These are phyloP conservation scores for Butorides virescens DNA, from an alignment of 2,113 vertebrate genomes.

Conservation along the genomic window DNA sequence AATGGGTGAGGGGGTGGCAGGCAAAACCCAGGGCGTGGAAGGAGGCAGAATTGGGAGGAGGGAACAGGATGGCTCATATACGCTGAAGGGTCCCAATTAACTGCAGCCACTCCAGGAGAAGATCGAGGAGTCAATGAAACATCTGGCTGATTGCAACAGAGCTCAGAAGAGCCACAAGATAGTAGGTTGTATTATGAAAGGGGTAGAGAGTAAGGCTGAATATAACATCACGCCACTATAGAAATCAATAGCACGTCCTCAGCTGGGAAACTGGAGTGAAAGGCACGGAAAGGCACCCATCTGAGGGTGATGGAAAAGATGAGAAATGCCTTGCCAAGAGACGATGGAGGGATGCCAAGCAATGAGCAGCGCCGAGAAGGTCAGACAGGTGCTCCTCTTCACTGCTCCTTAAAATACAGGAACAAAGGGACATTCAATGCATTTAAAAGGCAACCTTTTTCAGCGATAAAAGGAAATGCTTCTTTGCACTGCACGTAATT, in stretches of 20 bases:
- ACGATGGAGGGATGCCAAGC: constrained; percentile 51
- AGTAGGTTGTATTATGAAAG: not conserved
- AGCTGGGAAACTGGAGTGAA: constrained; percentile 36
- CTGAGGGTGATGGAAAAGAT: constrained; percentile 5
- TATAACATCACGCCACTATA: not conserved
- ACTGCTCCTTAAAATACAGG: not conserved
- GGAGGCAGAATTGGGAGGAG: not conserved
- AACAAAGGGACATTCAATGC: constrained; percentile 48
- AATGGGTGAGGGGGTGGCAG: not conserved
- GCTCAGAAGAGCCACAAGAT: constrained; percentile 46
- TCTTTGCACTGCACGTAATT: constrained; percentile 44
- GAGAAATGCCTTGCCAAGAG: constrained; percentile 21
- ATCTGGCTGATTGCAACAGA: constrained; percentile 59
- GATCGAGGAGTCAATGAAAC: constrained; percentile 57
- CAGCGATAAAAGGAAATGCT: constrained; percentile 7
- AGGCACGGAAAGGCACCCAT: constrained; percentile 41
- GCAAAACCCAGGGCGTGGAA: not conserved
- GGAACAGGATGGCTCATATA: constrained; percentile 26
- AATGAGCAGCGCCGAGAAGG: not conserved
- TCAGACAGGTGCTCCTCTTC: constrained; percentile 66
- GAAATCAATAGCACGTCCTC: constrained; percentile 42
- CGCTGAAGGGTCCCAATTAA: constrained; percentile 33
- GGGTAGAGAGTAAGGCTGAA: constrained; percentile 6
- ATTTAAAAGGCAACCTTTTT: constrained; percentile 40
- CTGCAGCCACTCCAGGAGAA: constrained; percentile 36